These are phyloP conservation scores for Tiaroga cobitis DNA, from an alignment of 2,797 vertebrate species.

Conservation along the genomic window DNA sequence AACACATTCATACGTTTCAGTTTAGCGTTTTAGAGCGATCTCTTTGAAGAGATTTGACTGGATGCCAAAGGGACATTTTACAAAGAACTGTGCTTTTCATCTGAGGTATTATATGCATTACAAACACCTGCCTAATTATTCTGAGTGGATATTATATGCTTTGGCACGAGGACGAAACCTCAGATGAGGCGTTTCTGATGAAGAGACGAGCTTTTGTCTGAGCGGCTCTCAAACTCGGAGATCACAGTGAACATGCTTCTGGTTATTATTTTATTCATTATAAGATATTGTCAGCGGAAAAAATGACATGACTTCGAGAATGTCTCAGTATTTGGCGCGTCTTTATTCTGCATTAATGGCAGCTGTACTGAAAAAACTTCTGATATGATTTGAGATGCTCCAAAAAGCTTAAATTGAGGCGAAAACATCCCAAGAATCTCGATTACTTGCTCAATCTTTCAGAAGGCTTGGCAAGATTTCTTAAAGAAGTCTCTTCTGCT, in stretches of 20 bases:
- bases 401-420: background rate
- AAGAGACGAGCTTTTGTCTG: slow-evolving; percentile 8
- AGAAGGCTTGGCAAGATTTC: background rate
- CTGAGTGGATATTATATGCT: slow-evolving; percentile 21
- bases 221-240: background rate
- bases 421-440: background rate
- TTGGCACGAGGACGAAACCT: slow-evolving; percentile 9
- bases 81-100: slow-evolving; percentile 15
- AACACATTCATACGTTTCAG: slow-evolving; percentile 36
- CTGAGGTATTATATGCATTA: background rate
- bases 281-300: background rate
- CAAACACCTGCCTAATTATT: slow-evolving; percentile 16
- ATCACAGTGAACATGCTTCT: background rate
- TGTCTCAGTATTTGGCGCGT: background rate
- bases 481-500: background rate
- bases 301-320: background rate
- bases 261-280: background rate
- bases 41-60: slow-evolving; percentile 27
- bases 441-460: background rate
- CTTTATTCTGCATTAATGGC: background rate
- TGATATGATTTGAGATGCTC: background rate
- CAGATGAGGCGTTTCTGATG: slow-evolving; percentile 11
- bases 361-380: background rate
- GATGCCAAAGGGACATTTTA: background rate
- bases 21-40: slow-evolving; percentile 17